phyloP scores from a whole-genome alignment of 2,888 invertebrate genomes.

The Gymnosoma rotundatum region DNA sequence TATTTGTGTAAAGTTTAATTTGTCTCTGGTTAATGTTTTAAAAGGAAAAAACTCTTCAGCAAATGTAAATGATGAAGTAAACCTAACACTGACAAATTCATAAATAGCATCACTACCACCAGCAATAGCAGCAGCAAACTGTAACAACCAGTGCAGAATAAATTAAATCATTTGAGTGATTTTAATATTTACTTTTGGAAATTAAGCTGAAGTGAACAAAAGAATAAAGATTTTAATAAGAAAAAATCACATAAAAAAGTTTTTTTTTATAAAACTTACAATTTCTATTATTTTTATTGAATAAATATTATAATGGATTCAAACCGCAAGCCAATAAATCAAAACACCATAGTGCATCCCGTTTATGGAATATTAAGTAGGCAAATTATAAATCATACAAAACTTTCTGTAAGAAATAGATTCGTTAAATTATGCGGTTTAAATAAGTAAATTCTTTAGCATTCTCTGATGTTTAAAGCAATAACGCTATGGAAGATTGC shows the following conservation, averaged over 20 bases:
- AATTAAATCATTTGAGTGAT: constrained; percentile 67
- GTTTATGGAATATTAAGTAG: not conserved
- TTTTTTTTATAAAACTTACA: not conserved
- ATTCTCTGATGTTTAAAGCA: no score
- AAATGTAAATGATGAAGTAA: constrained; percentile 18
- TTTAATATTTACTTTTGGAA: constrained; percentile 68
- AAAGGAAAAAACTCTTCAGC: constrained; percentile 11
- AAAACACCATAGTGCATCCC: not conserved
- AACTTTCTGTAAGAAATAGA: no score
- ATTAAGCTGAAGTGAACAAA: constrained; percentile 69
- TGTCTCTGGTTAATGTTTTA: constrained; percentile 57
- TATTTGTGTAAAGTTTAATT: constrained; percentile 69
- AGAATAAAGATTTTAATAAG: constrained; percentile 18
- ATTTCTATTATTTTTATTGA: constrained; percentile 46
- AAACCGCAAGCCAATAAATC: constrained; percentile 56
- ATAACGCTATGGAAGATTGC: no score
- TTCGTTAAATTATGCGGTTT: not conserved
- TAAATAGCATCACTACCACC: constrained; percentile 20
- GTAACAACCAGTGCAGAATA: constrained; percentile 43
- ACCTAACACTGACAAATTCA: not conserved
- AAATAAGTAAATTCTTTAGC: not conserved
- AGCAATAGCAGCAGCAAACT: constrained; percentile 14
- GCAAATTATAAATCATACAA: not conserved
- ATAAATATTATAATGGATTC: constrained; percentile 46
- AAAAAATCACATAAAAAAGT: not conserved